These are phyloP conservation scores for Oegoconia quadripuncta DNA, from an alignment of 2,888 invertebrate genomes.

Conservation along the genomic window DNA sequence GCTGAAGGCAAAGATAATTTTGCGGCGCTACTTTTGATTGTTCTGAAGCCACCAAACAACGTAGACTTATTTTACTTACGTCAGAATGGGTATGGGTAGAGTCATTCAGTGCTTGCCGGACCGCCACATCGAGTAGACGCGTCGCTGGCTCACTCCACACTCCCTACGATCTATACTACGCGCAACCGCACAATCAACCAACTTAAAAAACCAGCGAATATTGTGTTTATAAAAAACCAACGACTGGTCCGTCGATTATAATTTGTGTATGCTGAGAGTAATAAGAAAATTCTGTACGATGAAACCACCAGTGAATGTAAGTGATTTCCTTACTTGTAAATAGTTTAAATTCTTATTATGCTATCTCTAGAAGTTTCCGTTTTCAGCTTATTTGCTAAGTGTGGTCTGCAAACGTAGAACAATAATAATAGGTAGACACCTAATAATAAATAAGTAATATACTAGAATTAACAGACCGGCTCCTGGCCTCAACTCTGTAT, in stretches of 20 bases:
- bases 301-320: constrained; percentile 71
- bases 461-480: too few species aligned
- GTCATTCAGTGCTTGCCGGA: constrained; percentile 56
- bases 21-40: too few species aligned
- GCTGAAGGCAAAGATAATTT: too few species aligned
- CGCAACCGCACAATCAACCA: constrained; percentile 18
- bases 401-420: too few species aligned
- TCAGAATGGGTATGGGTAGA: neutral
- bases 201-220: neutral
- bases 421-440: too few species aligned
- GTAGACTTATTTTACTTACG: too few species aligned
- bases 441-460: too few species aligned
- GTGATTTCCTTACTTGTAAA: constrained; percentile 28
- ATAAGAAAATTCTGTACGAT: constrained; percentile 58
- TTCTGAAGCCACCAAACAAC: too few species aligned
- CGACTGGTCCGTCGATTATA: neutral
- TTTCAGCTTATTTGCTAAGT: too few species aligned
- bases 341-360: too few species aligned
- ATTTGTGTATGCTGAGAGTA: constrained; percentile 57
- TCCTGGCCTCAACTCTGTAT: too few species aligned
- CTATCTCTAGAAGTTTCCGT: too few species aligned
- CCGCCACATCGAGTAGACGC: constrained; percentile 41
- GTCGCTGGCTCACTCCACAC: constrained; percentile 48
- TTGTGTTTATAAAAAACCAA: neutral
- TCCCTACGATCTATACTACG: constrained; percentile 37